Conservation (phyloP, 2,797 vertebrate species). For the Spinus olivaceus region DNA sequence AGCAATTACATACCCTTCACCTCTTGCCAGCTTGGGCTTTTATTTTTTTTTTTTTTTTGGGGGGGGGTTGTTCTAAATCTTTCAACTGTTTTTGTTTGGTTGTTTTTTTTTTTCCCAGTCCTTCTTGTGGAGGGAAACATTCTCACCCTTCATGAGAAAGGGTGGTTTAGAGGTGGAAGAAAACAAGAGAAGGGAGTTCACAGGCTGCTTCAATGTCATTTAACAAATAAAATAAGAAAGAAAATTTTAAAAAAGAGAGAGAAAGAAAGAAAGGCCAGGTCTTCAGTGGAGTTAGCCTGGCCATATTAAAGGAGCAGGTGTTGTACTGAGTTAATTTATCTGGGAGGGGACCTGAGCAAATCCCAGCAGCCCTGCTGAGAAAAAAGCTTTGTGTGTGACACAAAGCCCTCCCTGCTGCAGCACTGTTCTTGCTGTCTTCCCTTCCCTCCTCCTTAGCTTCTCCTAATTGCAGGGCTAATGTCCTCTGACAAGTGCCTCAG, state of each 20-base stretch:
- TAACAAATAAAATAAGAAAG: not conserved
- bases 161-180: not conserved
- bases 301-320: slow-evolving; percentile 41
- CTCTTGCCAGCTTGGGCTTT: not conserved
- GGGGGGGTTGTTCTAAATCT: not conserved
- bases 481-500: slow-evolving; percentile 47
- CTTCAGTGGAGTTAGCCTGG: not conserved
- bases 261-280: not conserved
- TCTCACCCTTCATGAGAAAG: not conserved
- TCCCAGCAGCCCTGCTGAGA: slow-evolving; percentile 31
- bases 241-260: not conserved
- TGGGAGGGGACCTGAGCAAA: slow-evolving; percentile 39
- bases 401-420: slow-evolving; percentile 12
- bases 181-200: not conserved
- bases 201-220: not conserved
- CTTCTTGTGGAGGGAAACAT: not conserved
- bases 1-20: slow-evolving; percentile 45
- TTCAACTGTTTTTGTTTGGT: not conserved
- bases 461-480: slow-evolving; percentile 41
- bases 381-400: slow-evolving; percentile 13
- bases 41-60: not conserved
- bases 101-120: not conserved
- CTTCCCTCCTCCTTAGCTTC: not conserved
- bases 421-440: not conserved
- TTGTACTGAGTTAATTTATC: slow-evolving; percentile 34